These are phyloP conservation scores for Cephus pulcher DNA, from an alignment of 2,888 invertebrate genomes.

Conservation along the genomic window DNA sequence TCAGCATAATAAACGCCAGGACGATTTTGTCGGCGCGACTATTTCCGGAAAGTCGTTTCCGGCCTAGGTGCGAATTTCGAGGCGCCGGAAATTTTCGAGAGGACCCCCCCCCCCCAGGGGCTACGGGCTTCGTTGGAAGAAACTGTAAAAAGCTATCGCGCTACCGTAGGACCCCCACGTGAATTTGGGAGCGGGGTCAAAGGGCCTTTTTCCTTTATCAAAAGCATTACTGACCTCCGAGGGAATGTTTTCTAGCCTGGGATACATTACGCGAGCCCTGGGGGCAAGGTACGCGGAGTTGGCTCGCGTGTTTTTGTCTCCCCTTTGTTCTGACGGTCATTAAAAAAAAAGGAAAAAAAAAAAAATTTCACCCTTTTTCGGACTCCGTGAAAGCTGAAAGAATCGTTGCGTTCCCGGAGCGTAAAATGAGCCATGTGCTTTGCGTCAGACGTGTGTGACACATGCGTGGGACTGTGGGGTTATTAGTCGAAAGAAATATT, in stretches of 20 bases:
- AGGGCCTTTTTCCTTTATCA: neutral
- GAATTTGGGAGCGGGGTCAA: neutral
- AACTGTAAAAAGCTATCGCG: neutral
- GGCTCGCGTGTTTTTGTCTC: neutral
- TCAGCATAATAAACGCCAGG: neutral
- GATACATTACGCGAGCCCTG: neutral
- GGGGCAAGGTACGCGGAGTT: neutral
- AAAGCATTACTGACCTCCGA: neutral
- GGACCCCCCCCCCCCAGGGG: neutral
- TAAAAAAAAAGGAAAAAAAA: constrained; percentile 43
- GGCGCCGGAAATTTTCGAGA: neutral
- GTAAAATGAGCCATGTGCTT: neutral
- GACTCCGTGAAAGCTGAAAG: constrained; percentile 14
- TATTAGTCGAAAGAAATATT: neutral
- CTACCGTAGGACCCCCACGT: neutral
- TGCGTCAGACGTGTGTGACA: neutral
- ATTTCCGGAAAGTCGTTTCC: neutral
- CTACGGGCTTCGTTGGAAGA: neutral
- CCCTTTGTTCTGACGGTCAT: constrained; percentile 38
- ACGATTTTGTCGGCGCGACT: neutral
- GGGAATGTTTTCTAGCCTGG: neutral
- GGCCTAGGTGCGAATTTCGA: neutral
- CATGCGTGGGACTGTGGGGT: neutral
- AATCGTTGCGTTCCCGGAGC: neutral
- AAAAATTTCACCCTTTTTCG: constrained; percentile 22